Evolutionary conservation across 2,797 vertebrate genomes (phyloP), one percentile per base, ranked within the genome.

Genomic region (Delichon dasypus): DNA sequence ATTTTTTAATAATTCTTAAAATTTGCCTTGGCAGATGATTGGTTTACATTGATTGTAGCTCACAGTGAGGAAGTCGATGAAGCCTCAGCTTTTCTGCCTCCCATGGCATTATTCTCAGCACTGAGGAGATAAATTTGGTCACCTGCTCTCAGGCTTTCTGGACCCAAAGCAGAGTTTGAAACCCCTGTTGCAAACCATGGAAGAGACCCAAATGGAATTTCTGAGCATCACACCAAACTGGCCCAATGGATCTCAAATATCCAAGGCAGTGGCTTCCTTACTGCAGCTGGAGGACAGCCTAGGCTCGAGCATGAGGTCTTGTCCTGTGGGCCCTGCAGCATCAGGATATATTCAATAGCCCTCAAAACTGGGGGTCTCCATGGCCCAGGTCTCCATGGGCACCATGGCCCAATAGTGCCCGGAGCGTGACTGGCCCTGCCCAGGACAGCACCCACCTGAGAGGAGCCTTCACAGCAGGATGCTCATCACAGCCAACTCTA

Each of bases 381-480:
- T n/a, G n/a, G n/a, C n/a, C n/a, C n/a, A n/a, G n/a, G n/a, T n/a
- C n/a, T n/a, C n/a, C n/a, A n/a, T n/a, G n/a, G n/a, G 62, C 21
- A 53, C 45, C 45, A 20, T 7, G 40, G 42, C 17, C 25, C 66
- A 16, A 4, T 5, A 32, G 57, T 23, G 32, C 20, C 61, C 58
- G 73, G 34, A 51, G 32, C 34, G 36, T 3, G 4, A 40, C 32
- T 62, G 40, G 23, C 18, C 40, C 38, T 75, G n/a, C 53, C 17
- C 32, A 53, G 65, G 34, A 40, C 51, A 57, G 51, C 8, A 34
- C 2, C 10, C 27, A 32, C 23, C 44, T 23, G n/a, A 80, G 38
- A 91, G 51, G 25, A 77, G 34, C 10, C 32, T 60, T 60, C 0
- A 0, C 61, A 81, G 29, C 1, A 3, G 34, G 9, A 26, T 38